Base-by-base conservation (phyloP, 2,888 invertebrate genomes). In the Sceliomorpha sp. region DNA sequence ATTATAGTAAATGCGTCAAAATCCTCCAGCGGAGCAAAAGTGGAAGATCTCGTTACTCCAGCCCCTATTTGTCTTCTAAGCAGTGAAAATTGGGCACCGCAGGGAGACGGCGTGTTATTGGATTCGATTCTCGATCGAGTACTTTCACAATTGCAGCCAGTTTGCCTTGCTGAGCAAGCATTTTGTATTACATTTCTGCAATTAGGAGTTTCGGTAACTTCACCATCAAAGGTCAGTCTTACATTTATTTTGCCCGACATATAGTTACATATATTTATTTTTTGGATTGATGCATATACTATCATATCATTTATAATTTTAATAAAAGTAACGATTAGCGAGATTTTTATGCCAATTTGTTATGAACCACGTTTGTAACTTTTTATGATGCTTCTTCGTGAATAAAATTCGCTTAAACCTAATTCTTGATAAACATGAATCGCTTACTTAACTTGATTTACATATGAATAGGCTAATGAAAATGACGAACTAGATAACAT, bases 131-230 rank as follows among this genome's bases (percentile, higher is more conserved):
- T 97, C 59, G 96, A 97, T 85, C 93, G 94, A 88, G 95, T 98
- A 48, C 90, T 99, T 60, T 94, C 94, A 9, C 94, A 97, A 83
- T 90, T 98, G 71, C 97, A 98, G 85, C 95, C 95, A 1, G 93
- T 97, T 53, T 98, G 98, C 84, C 91, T 98, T 73, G 95, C 96
- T 14, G 99, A 99, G 88, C 98, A 98, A 89, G 94, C 96, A 75
- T 99, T 99, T 89, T 98, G 98, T 86, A 93, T 95, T 10, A 91
- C 93, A 67, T 99, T 98, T 90, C 97, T 99, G 87, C 95, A 96
- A 88, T 90, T 97, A 77, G 60, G 64, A 8, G 94, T 94, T 81
- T 91, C 85, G 1, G 83, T 86, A 34, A 75, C 84, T 8, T 77
- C 84, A 1, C 84, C 86, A 4, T 75, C 81, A 13, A 83, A 83